Evolutionary conservation across 2,113 vertebrate genomes (phyloP).

Genomic region (Fregata magnificens): DNA sequence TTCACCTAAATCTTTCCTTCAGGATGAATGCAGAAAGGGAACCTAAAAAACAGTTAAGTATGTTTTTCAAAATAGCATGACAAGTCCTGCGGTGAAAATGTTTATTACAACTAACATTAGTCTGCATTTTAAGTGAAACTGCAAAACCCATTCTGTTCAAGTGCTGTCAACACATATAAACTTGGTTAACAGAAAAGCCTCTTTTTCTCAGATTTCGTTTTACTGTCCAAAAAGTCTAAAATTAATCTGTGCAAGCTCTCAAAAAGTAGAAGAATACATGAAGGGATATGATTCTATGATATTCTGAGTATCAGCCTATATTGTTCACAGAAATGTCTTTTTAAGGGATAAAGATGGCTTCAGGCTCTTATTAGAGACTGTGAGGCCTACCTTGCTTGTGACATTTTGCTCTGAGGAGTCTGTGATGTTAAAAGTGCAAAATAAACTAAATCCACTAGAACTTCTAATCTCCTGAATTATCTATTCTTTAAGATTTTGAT

Average conservation of each 20-base stretch:
- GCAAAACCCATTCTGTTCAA: background rate
- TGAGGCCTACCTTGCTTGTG: background rate
- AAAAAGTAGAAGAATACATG: background rate
- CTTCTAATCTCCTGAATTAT: background rate
- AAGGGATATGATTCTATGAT: too few relatives aligned
- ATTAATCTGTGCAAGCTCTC: background rate
- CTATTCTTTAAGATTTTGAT: background rate
- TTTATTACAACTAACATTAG: background rate
- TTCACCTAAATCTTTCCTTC: background rate
- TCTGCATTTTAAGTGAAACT: background rate
- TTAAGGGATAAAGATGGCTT: background rate
- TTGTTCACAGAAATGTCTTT: background rate
- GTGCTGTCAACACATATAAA: background rate
- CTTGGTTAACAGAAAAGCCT: background rate
- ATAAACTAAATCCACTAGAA: background rate
- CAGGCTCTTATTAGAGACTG: background rate
- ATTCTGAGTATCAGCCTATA: background rate
- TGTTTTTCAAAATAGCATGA: background rate
- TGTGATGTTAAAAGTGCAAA: background rate
- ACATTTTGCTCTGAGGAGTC: background rate
- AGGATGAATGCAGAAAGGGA: background rate
- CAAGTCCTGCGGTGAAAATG: background rate
- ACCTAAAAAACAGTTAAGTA: background rate
- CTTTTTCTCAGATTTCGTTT: background rate
- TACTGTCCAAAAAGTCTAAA: background rate